phyloP scores from a whole-genome alignment of 2,113 vertebrate genomes.

The Prionailurus viverrinus region DNA sequence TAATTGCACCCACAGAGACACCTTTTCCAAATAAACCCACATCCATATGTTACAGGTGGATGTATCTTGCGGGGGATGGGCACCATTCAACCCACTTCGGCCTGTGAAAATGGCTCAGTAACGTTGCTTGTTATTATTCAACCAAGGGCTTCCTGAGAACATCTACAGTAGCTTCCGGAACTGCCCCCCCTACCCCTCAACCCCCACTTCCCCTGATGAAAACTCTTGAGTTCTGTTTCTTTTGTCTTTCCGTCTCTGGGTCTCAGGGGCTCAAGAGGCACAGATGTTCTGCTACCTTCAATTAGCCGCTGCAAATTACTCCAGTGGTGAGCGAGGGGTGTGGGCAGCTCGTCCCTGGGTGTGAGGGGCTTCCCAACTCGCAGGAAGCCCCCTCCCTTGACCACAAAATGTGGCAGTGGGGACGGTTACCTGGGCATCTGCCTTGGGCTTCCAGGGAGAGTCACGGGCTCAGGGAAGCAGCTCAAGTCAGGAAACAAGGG shows the following conservation, averaged over 20 bases:
- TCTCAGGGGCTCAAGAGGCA: neutral
- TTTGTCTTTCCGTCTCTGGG: neutral
- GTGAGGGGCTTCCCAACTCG: neutral
- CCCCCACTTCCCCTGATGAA: too few species aligned
- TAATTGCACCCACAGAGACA: neutral
- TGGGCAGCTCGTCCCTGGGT: neutral
- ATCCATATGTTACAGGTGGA: neutral
- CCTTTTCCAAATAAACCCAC: neutral
- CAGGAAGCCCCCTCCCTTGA: neutral
- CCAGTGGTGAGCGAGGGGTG: rapidly evolving
- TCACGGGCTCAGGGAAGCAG: neutral
- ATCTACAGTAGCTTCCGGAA: neutral
- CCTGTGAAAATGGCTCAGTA: neutral
- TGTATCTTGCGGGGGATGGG: neutral
- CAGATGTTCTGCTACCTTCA: neutral
- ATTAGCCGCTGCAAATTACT: neutral
- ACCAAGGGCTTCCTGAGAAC: neutral
- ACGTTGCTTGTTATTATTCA: neutral
- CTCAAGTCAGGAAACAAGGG: neutral
- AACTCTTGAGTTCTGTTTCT: neutral
- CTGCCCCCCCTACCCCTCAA: neutral
- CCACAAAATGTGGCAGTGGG: neutral
- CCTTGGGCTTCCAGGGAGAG: neutral
- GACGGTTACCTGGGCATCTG: rapidly evolving
- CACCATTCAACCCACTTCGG: neutral